Conservation (phyloP, 2,888 invertebrate genomes). For the Crossocerus cetratus region DNA sequence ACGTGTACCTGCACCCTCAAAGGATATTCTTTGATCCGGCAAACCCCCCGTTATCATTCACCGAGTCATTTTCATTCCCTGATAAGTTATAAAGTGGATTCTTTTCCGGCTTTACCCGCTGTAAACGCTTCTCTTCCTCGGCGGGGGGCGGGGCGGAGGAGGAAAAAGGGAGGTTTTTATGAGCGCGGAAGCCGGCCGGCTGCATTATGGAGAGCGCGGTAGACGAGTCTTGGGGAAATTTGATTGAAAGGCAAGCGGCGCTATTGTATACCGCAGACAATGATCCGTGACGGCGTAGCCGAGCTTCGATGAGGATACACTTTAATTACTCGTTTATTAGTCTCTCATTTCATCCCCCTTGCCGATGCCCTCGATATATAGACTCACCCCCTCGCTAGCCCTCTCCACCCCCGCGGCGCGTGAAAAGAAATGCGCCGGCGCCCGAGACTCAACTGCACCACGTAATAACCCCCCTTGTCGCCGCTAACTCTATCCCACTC, state of each 20-base stretch:
- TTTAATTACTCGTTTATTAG: conserved; percentile 57
- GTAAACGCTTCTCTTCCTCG: neutral
- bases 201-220: conserved; percentile 10
- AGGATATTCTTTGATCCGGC: neutral
- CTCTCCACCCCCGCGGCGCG: no score
- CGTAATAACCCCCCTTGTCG: no score
- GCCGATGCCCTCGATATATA: neutral
- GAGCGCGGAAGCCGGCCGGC: neutral
- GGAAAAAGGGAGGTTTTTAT: conserved; percentile 6
- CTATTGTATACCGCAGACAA: conserved; percentile 67
- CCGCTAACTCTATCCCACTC: no score
- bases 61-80: no score
- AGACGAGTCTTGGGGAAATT: conserved; percentile 61
- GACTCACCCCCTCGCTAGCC: no score
- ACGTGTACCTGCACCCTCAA: neutral
- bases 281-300: conserved; percentile 56
- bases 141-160: neutral
- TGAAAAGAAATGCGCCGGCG: no score
- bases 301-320: conserved; percentile 42
- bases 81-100: no score
- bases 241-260: conserved; percentile 45
- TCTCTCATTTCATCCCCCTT: conserved; percentile 18
- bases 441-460: no score
- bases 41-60: neutral
- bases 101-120: neutral